A percentile compares a stretch with the other conserved stretches of the same genome.
These are phyloP conservation scores for Acanthis flammea DNA, from an alignment of 2,797 vertebrate species.

Conservation along the genomic window DNA sequence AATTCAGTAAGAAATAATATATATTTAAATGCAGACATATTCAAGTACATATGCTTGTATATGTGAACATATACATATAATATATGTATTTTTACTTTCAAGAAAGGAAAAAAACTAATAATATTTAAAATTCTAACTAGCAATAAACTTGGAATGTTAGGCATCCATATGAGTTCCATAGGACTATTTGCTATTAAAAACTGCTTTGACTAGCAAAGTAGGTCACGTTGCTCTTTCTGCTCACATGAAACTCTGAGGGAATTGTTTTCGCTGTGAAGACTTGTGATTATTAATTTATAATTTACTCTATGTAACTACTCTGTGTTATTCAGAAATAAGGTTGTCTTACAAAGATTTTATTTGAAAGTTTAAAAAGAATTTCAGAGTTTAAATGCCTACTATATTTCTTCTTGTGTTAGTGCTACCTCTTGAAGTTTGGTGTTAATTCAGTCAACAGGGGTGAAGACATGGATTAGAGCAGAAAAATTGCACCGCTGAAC, in stretches of 20 bases:
- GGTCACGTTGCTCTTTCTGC: constrained; percentile 2
- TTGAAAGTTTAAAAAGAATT: not conserved
- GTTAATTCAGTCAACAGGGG: not conserved
- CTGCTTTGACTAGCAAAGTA: not conserved
- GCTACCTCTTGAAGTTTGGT: not conserved
- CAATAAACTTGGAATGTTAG: not conserved
- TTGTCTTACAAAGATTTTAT: not conserved
- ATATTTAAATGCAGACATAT: not conserved
- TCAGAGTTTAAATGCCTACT: not conserved
- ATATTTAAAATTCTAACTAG: not conserved
- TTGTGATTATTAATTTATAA: constrained; percentile 30
- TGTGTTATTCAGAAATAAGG: not conserved
- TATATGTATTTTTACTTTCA: not conserved
- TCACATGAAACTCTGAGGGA: not conserved
- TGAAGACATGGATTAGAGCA: not conserved
- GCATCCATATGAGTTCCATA: not conserved
- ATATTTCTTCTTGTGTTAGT: not conserved
- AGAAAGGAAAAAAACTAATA: not conserved
- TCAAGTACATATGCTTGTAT: not conserved
- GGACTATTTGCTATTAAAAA: not conserved
- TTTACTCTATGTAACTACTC: not conserved
- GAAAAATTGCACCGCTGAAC: not conserved
- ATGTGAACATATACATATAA: no score
- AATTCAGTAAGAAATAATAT: not conserved
- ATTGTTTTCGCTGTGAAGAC: not conserved